Base-by-base conservation (phyloP, 2,888 invertebrate species). In the Oxyteleia sp. region DNA sequence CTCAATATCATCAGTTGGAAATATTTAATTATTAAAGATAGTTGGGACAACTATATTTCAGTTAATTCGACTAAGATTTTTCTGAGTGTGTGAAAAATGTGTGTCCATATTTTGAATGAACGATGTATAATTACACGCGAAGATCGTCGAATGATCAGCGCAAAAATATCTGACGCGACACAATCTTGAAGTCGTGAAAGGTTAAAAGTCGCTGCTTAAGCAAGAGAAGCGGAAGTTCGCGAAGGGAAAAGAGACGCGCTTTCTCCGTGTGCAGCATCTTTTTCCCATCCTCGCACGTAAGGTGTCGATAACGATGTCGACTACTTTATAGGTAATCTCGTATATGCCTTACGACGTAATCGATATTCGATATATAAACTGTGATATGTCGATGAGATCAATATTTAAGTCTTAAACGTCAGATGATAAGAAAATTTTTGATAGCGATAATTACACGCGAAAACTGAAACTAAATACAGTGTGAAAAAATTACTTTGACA, bases 281-380 rank as follows among this genome's bases (percentile, higher is more conserved):
- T 75, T 64, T 75, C 55, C 55, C 47, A 43, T 47, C 35, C 51
- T 69, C 13, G 35, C 57, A 32, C 69, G 49, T 57, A 68, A 59
- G 76, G 59, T 66, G 66, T 55, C 57, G 55, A 57, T 29, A 75
- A 66, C 66, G 75, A 75, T 53, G 45, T 55, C 63, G 74, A 63
- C 53, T 63, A 64, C 63, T 74, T 74, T 74, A 74, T 59, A 59
- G 47, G 57, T 61, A 68, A 68, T 78, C 68, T 61, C 49, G 53
- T 32, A 41, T 76, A 23, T 68, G 68, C 76, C 32, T 41, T 51
- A 43, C 76, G 68, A 53, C 41, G 41, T 78, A 68, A 78, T 78
- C 66, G 76, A 69, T 78, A 78, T 68, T 59, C 61, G 61, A 78
- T 76, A 57, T 64, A 68, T 66, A 76, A 76, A 68, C 49, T 47